phyloP scores from a whole-genome alignment of 2,888 invertebrate species.

The Acholoe squamosa region DNA sequence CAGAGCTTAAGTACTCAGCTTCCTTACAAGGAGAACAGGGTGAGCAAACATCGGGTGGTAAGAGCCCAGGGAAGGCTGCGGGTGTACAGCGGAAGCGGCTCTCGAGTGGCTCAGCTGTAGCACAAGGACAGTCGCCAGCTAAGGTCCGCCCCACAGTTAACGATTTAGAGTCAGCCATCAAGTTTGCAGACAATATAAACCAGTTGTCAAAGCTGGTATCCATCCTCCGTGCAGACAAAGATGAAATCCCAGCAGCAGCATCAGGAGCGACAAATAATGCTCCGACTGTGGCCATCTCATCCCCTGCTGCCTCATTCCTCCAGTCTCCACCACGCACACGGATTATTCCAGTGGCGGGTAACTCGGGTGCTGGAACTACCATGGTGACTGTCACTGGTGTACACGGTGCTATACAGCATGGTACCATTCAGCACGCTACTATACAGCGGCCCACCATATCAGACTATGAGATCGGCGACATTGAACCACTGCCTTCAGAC shows the following conservation, averaged over 20 bases:
- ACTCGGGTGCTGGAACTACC: too few relatives aligned
- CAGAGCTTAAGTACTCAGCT: neutral
- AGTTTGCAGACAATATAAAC: conserved; percentile 50
- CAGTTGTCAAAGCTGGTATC: conserved; percentile 53
- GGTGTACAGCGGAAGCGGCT: neutral
- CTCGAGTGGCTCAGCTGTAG: neutral
- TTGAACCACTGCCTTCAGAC: conserved; percentile 54
- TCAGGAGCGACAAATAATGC: neutral
- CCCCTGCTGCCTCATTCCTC: conserved; percentile 16
- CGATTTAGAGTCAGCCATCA: conserved; percentile 53
- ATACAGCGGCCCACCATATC: neutral
- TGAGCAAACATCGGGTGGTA: neutral
- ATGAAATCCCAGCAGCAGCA: neutral
- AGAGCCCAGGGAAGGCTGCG: neutral
- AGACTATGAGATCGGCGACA: conserved; percentile 51
- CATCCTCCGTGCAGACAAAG: conserved; percentile 40
- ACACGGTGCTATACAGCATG: neutral
- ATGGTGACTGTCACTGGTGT: too few relatives aligned
- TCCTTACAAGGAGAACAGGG: neutral
- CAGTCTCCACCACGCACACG: conserved; percentile 21
- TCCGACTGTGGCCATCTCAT: neutral
- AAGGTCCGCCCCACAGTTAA: conserved; percentile 53
- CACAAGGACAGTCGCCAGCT: conserved; percentile 24
- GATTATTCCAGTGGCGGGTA: neutral
- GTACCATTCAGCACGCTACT: neutral